Evolutionary conservation across 2,888 invertebrate species (phyloP).

Genomic region (Linnaemya tessellans): DNA sequence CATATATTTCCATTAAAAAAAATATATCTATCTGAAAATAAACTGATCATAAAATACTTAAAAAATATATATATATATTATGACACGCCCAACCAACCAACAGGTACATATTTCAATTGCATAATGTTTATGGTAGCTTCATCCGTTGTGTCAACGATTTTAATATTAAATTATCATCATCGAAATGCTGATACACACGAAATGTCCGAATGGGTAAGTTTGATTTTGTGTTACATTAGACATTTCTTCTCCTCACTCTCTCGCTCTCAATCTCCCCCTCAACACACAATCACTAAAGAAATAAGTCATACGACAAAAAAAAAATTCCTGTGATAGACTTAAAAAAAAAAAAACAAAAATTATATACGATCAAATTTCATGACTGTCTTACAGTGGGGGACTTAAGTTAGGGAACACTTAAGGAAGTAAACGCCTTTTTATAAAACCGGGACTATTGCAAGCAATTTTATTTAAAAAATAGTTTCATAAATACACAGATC

Average conservation of each 20-base stretch:
- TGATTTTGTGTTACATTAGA: constrained; percentile 68
- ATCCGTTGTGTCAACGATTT: constrained; percentile 98
- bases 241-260: constrained; percentile 34
- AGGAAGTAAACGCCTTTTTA: too few relatives aligned
- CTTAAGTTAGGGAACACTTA: constrained; percentile 8
- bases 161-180: constrained; percentile 99
- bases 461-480: too few relatives aligned
- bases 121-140: constrained; percentile 99
- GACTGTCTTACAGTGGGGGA: background rate
- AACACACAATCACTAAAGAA: constrained; percentile 28
- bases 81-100: constrained; percentile 83
- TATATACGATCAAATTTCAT: constrained; percentile 14
- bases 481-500: too few relatives aligned
- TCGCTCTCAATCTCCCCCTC: constrained; percentile 16
- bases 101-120: constrained; percentile 98
- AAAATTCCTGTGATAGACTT: background rate
- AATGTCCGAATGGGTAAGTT: constrained; percentile 97
- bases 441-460: too few relatives aligned
- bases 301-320: constrained; percentile 10
- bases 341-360: background rate
- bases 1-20: constrained; percentile 20
- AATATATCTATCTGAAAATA: constrained; percentile 42
- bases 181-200: constrained; percentile 98
- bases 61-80: constrained; percentile 67
- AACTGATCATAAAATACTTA: constrained; percentile 62